Percentiles rank a stretch among this genome's conserved stretches.
These are phyloP conservation scores for Polyploca ridens DNA, from an alignment of 2,888 invertebrate genomes.

Conservation along the genomic window DNA sequence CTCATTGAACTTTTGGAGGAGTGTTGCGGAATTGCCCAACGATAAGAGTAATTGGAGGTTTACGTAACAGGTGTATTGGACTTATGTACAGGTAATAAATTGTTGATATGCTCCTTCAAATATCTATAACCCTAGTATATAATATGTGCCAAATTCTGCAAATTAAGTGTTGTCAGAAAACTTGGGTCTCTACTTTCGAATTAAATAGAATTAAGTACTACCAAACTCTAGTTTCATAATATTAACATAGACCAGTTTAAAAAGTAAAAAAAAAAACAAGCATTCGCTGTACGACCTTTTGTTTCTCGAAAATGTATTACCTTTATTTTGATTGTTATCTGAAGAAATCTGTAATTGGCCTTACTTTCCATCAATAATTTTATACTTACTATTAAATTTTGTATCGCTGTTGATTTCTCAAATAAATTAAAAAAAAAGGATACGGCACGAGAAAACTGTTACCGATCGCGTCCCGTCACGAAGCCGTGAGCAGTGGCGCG, in stretches of 20 bases:
- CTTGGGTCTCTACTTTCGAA: too few species aligned
- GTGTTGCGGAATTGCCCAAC: conserved; percentile 6
- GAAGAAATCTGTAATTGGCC: too few species aligned
- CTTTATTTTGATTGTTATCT: too few species aligned
- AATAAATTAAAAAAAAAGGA: too few species aligned
- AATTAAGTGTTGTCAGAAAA: not conserved
- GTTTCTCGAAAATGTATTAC: too few species aligned
- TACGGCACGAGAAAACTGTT: not conserved
- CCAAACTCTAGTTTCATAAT: too few species aligned
- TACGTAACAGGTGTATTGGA: not conserved
- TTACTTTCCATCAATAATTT: too few species aligned
- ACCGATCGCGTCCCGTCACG: not conserved
- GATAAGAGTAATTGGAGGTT: conserved; percentile 11
- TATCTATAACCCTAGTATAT: not conserved
- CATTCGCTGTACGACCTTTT: not conserved
- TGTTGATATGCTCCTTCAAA: not conserved
- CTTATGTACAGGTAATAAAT: not conserved
- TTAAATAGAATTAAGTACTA: too few species aligned
- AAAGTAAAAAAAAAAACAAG: not conserved
- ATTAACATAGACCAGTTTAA: too few species aligned
- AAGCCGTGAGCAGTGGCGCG: not conserved
- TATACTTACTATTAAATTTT: too few species aligned
- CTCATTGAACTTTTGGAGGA: conserved; percentile 8
- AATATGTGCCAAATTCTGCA: not conserved
- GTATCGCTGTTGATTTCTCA: too few species aligned